Percentiles rank a stretch among this genome's conserved stretches.
phyloP scores from a whole-genome alignment of 1,140 invertebrate species.

The Caenorhabditis briggsae region DNA sequence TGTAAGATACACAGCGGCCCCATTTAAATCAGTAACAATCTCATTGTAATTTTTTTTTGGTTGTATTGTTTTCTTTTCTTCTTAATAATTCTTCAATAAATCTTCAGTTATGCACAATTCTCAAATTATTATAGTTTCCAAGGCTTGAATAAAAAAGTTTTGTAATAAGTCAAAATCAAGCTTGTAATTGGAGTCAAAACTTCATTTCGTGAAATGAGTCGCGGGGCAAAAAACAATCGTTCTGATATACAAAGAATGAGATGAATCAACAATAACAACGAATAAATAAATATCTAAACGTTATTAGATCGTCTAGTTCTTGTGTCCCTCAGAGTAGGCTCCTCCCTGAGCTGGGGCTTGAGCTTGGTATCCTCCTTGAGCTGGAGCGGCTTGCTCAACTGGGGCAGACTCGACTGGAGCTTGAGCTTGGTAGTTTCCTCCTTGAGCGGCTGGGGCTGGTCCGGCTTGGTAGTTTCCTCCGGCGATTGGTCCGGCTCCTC shows the following conservation, averaged over 20 bases:
- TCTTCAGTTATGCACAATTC: too few species aligned
- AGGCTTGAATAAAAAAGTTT: too few species aligned
- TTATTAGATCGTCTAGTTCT: constrained; percentile 52
- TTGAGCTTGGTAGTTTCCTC: constrained; percentile 1
- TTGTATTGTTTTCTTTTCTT: background rate
- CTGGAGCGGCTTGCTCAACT: background rate
- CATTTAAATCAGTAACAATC: background rate
- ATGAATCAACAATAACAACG: constrained; percentile 35
- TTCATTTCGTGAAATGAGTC: constrained; percentile 15
- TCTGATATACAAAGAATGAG: constrained; percentile 17
- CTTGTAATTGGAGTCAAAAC: background rate
- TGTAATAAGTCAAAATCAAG: background rate
- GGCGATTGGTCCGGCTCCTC: constrained; percentile 24
- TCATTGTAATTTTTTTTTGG: background rate
- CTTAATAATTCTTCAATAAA: too few species aligned
- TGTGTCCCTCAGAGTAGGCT: constrained; percentile 11
- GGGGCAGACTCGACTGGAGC: background rate
- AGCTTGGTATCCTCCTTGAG: constrained; percentile 5
- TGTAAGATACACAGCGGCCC: background rate
- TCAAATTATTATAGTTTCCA: too few species aligned
- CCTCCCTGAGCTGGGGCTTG: constrained; percentile 1
- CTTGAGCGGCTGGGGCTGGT: background rate
- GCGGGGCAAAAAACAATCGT: background rate
- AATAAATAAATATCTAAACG: constrained; percentile 28
- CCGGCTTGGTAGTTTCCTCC: constrained; percentile 33